Conservation (phyloP, 2,113 vertebrate genomes). For the Antechinus flavipes region DNA sequence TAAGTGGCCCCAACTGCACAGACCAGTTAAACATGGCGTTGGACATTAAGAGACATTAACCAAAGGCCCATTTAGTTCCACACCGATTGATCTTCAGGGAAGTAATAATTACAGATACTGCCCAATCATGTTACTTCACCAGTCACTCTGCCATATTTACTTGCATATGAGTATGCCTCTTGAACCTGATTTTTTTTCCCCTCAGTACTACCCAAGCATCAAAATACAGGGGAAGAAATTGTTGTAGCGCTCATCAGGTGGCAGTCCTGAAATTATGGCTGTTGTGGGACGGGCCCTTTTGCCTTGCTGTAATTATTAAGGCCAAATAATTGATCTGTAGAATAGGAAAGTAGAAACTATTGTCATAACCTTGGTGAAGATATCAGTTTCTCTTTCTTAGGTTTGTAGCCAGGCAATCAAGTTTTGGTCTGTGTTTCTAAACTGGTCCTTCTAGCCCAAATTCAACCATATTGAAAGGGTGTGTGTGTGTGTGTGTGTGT, state of each 20-base stretch:
- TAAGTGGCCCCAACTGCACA: constrained; percentile 12
- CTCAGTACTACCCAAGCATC: background rate
- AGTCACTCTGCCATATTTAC: background rate
- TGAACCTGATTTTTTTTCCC: background rate
- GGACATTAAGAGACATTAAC: constrained; percentile 10
- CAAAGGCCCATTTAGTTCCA: background rate
- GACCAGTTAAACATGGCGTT: background rate
- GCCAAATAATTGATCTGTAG: background rate
- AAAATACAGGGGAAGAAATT: background rate
- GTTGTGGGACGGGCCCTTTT: background rate
- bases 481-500: too few relatives aligned
- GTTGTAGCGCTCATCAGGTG: background rate
- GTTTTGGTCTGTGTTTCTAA: background rate
- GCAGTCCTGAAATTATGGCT: background rate
- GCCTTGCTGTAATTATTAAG: background rate
- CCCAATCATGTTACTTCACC: background rate
- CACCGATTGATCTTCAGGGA: background rate
- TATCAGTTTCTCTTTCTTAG: background rate
- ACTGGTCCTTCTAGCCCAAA: background rate
- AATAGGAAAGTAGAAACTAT: background rate
- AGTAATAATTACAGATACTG: background rate
- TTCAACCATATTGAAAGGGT: background rate
- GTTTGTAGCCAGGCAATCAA: background rate
- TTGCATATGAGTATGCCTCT: background rate
- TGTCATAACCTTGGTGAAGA: background rate